A percentile compares a stretch with the other conserved stretches of the same genome.
These are phyloP conservation scores for Brachyhypopomus occidentalis DNA, from an alignment of 2,113 vertebrate species.

Conservation along the genomic window DNA sequence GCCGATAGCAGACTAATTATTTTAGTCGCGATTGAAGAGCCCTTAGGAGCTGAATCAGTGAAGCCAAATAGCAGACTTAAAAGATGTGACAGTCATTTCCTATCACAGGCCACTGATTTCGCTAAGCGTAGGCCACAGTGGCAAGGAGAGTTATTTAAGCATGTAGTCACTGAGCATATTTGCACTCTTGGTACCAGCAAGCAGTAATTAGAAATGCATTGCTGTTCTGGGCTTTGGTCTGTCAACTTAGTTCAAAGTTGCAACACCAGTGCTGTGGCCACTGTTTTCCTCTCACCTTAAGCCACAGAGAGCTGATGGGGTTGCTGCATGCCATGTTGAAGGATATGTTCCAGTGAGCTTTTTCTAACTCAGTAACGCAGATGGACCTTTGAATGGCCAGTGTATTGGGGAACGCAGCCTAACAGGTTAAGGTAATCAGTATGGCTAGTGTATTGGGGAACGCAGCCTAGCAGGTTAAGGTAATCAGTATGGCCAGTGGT, in stretches of 20 bases:
- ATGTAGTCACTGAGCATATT: background rate
- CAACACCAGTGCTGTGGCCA: background rate
- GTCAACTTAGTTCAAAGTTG: background rate
- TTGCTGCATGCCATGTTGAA: slow-evolving; percentile 11
- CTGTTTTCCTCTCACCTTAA: slow-evolving; percentile 6
- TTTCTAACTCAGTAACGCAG: slow-evolving; percentile 33
- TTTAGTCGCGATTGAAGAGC: background rate
- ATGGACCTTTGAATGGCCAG: slow-evolving; percentile 40
- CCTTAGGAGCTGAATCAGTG: background rate
- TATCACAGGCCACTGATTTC: too few relatives aligned
- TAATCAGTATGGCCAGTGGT: slow-evolving; percentile 61
- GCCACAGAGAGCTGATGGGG: slow-evolving; percentile 15
- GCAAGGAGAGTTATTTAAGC: too few relatives aligned
- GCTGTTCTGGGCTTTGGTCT: background rate
- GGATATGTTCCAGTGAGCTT: slow-evolving; percentile 29
- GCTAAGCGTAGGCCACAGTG: too few relatives aligned
- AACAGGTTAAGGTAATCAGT: slow-evolving; percentile 63
- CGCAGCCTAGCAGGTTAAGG: slow-evolving; percentile 57
- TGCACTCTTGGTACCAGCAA: background rate
- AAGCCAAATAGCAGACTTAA: background rate
- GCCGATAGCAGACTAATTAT: background rate
- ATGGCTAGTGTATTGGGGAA: slow-evolving; percentile 55
- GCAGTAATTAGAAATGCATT: background rate
- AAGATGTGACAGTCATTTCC: too few relatives aligned
- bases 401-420: slow-evolving; percentile 50